A percentile compares a stretch with the other conserved stretches of the same genome.
phyloP scores from a whole-genome alignment of 2,888 invertebrate species.

The Pteria penguin region DNA sequence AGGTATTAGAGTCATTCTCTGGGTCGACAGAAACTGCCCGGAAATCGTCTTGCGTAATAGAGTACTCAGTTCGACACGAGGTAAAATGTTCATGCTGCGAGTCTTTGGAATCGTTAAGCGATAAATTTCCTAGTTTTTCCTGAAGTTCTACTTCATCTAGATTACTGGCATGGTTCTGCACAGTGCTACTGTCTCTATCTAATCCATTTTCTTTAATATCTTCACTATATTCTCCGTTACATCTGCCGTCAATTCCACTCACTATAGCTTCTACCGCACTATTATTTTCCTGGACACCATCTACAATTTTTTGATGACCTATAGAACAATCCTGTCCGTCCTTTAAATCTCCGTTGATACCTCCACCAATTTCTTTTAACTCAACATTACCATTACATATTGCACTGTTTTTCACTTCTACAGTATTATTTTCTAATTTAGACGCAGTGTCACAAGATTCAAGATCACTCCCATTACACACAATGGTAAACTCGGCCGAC shows the following conservation, averaged over 20 bases:
- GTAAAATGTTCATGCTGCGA: not conserved
- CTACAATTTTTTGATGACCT: not conserved
- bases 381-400: not conserved
- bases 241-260: not conserved
- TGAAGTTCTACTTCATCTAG: not conserved
- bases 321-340: too few relatives aligned
- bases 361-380: not conserved
- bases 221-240: not conserved
- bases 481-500: constrained; percentile 6
- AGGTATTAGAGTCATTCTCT: not conserved
- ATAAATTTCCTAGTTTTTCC: constrained; percentile 1
- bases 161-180: not conserved
- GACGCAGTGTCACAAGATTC: too few relatives aligned
- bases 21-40: not conserved
- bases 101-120: not conserved
- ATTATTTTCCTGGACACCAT: not conserved
- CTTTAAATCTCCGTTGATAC: too few relatives aligned
- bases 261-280: not conserved
- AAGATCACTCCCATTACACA: not conserved
- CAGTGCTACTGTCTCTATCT: not conserved
- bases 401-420: not conserved
- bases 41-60: not conserved
- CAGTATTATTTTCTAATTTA: not conserved
- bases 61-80: not conserved
- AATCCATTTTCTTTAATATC: not conserved